These are phyloP conservation scores for Agrotis segetum DNA, from an alignment of 2,888 invertebrate genomes.

Conservation along the genomic window DNA sequence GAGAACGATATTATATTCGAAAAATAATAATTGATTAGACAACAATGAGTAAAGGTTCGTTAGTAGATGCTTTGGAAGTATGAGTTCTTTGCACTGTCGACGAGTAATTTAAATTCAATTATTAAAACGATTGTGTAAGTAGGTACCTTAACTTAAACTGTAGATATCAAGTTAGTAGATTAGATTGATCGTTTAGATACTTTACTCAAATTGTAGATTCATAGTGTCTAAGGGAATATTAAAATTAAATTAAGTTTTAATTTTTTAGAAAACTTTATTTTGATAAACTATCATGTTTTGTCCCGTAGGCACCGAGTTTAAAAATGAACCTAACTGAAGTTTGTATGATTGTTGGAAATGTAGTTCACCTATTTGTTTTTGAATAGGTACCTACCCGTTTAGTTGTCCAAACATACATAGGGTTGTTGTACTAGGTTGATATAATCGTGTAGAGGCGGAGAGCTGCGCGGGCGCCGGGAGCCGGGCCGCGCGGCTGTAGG, in stretches of 20 bases:
- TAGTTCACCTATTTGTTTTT: slow-evolving; percentile 73
- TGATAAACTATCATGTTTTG: slow-evolving; percentile 83
- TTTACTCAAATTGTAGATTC: slow-evolving; percentile 81
- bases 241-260: slow-evolving; percentile 71
- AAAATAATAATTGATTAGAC: slow-evolving; percentile 49
- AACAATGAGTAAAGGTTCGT: slow-evolving; percentile 56
- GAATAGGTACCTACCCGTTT: slow-evolving; percentile 69
- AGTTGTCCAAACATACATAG: slow-evolving; percentile 63
- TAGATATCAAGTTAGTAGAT: slow-evolving; percentile 76
- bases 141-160: slow-evolving; percentile 65
- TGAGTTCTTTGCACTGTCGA: slow-evolving; percentile 65
- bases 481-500: slow-evolving; percentile 21
- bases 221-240: slow-evolving; percentile 72
- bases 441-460: slow-evolving; percentile 43
- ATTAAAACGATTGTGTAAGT: slow-evolving; percentile 65
- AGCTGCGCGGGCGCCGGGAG: slow-evolving; percentile 3
- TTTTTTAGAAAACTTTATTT: slow-evolving; percentile 88
- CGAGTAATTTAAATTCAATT: slow-evolving; percentile 68
- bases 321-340: slow-evolving; percentile 71
- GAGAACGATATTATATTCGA: slow-evolving; percentile 39
- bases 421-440: slow-evolving; percentile 59
- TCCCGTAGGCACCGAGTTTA: slow-evolving; percentile 74
- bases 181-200: slow-evolving; percentile 85
- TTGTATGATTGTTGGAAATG: slow-evolving; percentile 70
- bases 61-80: slow-evolving; percentile 67